Percentiles rank a stretch among this genome's conserved stretches.
Conservation (phyloP, 2,888 invertebrate species). For the Agrotis exclamationis region DNA sequence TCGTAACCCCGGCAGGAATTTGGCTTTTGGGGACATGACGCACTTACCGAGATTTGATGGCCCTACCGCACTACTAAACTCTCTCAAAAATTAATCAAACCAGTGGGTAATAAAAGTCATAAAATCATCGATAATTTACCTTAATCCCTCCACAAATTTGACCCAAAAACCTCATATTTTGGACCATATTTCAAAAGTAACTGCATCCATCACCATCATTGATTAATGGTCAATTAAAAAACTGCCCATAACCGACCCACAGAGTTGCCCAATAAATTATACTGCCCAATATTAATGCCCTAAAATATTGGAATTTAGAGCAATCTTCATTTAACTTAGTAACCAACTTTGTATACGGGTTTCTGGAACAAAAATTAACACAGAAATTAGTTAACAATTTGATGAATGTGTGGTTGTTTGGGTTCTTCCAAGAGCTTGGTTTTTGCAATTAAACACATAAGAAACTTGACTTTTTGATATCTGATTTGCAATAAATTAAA, state of each 20-base stretch:
- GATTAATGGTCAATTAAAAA: conserved; percentile 26
- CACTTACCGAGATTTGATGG: background rate
- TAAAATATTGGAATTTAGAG: conserved; percentile 36
- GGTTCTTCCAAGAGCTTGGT: no score
- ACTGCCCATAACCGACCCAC: conserved; percentile 11
- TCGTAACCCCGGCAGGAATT: no score
- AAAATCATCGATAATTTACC: conserved; percentile 3
- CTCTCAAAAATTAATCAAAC: background rate
- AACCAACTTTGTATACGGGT: conserved; percentile 1
- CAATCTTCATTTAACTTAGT: background rate
- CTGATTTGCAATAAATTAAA: no score
- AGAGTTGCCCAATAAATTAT: conserved; percentile 37
- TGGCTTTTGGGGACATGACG: no score
- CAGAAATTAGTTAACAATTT: background rate
- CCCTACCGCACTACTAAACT: no score
- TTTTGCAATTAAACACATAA: no score
- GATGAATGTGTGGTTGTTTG: no score
- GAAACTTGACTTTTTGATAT: no score
- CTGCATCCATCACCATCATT: conserved; percentile 25
- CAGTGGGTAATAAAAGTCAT: background rate
- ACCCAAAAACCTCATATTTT: conserved; percentile 29
- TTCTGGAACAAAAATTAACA: conserved; percentile 6
- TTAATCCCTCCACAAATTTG: conserved; percentile 31
- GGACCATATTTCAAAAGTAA: conserved; percentile 28
- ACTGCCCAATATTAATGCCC: conserved; percentile 14